These are phyloP conservation scores for Morphnarchus princeps DNA, from an alignment of 2,113 vertebrate genomes.

Conservation along the genomic window DNA sequence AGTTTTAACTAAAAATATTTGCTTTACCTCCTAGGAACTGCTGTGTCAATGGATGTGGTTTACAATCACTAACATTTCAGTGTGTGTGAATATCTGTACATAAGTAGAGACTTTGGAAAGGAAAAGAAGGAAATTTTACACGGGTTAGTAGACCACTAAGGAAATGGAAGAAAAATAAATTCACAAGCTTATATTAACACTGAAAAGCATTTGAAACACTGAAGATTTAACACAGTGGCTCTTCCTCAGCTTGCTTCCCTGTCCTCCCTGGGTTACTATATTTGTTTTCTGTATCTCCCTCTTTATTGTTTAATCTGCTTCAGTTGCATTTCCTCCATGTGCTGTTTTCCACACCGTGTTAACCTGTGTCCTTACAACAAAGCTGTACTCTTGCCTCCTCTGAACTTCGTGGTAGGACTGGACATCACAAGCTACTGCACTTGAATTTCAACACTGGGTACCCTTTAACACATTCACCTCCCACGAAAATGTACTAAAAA, in stretches of 20 bases:
- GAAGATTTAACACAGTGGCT: not conserved
- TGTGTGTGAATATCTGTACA: not conserved
- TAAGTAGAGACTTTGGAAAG: not conserved
- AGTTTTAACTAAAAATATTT: not conserved
- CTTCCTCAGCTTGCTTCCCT: not conserved
- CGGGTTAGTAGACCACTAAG: not conserved
- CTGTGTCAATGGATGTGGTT: not conserved
- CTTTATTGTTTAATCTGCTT: not conserved
- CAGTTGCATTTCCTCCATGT: not conserved
- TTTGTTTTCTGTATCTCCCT: not conserved
- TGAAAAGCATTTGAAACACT: not conserved
- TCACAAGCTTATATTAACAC: not conserved
- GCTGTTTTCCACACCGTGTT: fast-evolving
- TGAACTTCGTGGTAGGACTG: fast-evolving
- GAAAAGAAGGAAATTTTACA: not conserved
- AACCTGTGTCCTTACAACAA: not conserved
- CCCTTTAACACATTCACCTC: not conserved
- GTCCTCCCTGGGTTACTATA: not conserved
- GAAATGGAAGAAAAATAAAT: not conserved
- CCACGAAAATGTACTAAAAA: not conserved
- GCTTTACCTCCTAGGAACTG: not conserved
- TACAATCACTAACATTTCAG: not conserved
- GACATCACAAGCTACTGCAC: not conserved
- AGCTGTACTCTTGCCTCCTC: not conserved
- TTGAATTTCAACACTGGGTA: not conserved